These are phyloP conservation scores for Caenorhabditis remanei DNA, from an alignment of 1,140 invertebrate genomes.

Conservation along the genomic window DNA sequence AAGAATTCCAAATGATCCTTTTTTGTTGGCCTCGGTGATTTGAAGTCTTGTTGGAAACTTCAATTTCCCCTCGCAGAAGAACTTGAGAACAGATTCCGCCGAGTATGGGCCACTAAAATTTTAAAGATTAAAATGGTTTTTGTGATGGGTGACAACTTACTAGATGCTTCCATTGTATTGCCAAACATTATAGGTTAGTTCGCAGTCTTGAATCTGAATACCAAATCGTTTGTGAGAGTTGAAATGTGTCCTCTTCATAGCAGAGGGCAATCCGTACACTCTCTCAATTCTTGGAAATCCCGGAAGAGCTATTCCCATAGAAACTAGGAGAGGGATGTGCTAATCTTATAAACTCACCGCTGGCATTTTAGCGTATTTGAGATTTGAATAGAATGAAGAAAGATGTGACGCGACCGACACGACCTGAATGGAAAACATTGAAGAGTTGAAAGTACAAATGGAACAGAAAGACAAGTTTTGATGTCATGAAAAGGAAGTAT, in stretches of 20 bases:
- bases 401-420: not conserved
- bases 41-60: conserved; percentile 15
- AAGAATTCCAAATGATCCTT: not conserved
- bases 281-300: not conserved
- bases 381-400: not conserved
- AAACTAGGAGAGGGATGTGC: not conserved
- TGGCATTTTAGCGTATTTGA: not conserved
- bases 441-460: too few relatives aligned
- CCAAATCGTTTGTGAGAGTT: not conserved
- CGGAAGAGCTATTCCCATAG: not conserved
- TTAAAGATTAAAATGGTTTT: not conserved
- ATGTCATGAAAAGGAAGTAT: too few relatives aligned
- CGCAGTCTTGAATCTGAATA: conserved; percentile 13
- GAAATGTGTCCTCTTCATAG: not conserved
- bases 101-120: conserved; percentile 15
- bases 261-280: too few relatives aligned
- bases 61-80: not conserved
- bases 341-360: conserved; percentile 11
- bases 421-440: too few relatives aligned
- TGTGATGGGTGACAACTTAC: not conserved
- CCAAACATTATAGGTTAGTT: conserved; percentile 17
- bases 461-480: too few relatives aligned
- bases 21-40: not conserved
- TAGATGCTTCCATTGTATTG: conserved; percentile 31
- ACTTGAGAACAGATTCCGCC: not conserved